These are phyloP conservation scores for Drosophila birchii DNA, from an alignment of 2,888 invertebrate genomes.

Conservation along the genomic window DNA sequence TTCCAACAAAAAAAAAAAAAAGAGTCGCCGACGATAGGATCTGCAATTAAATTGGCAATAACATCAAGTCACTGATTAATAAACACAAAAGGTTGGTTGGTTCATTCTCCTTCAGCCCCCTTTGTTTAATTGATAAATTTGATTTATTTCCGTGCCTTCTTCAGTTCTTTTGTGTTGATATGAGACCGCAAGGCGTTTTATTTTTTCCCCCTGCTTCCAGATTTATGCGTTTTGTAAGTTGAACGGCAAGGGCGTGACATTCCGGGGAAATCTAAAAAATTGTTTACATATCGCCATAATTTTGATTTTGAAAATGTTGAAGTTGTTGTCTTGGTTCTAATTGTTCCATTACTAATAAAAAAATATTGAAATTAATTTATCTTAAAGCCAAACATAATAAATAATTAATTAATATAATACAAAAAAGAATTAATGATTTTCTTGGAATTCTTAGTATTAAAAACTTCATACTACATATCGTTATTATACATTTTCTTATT, in stretches of 20 bases:
- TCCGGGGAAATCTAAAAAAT: neutral
- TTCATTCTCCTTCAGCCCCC: conserved; percentile 8
- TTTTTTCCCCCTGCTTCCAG: conserved; percentile 5
- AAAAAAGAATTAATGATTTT: neutral
- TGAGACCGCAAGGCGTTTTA: conserved; percentile 48
- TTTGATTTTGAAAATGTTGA: neutral
- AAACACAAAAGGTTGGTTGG: conserved; percentile 54
- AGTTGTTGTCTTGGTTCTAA: neutral
- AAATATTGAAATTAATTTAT: neutral
- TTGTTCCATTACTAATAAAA: neutral
- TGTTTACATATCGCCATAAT: neutral
- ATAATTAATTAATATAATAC: neutral
- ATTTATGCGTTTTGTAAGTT: conserved; percentile 7
- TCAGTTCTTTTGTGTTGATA: conserved; percentile 73
- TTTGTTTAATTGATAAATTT: conserved; percentile 23
- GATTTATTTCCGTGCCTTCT: conserved; percentile 41
- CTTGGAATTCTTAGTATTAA: neutral
- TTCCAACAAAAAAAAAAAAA: conserved; percentile 24
- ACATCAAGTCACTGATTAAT: conserved; percentile 57
- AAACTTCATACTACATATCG: too few species aligned
- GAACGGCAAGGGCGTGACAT: conserved; percentile 1
- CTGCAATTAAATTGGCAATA: conserved; percentile 17
- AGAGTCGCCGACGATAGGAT: conserved; percentile 20
- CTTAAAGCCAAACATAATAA: neutral
- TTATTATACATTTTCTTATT: too few species aligned